phyloP scores from a whole-genome alignment of 2,888 invertebrate genomes.

The Actias luna region DNA sequence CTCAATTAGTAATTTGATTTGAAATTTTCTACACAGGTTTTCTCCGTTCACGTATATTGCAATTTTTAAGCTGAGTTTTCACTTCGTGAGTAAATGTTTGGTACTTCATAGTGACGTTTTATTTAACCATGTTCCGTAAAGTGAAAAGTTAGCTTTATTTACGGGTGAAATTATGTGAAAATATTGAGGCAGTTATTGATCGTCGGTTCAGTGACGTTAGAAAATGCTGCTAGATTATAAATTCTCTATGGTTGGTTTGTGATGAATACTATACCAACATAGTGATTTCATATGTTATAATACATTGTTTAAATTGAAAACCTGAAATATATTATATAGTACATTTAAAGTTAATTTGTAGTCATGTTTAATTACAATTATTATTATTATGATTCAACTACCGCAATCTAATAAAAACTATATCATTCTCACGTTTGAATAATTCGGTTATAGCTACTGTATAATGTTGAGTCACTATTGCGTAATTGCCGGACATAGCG shows the following conservation, averaged over 20 bases:
- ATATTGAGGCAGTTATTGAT: conserved; percentile 17
- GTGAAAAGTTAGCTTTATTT: conserved; percentile 19
- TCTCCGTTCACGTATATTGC: conserved; percentile 38
- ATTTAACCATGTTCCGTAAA: conserved; percentile 15
- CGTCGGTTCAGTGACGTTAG: conserved; percentile 7
- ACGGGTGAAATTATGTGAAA: conserved; percentile 17
- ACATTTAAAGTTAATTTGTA: too few relatives aligned
- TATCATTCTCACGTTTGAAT: background rate
- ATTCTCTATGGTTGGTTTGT: background rate
- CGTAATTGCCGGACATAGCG: conserved; percentile 42
- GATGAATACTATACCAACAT: conserved; percentile 1
- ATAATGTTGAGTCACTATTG: conserved; percentile 26
- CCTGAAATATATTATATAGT: too few relatives aligned
- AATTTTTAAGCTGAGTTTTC: conserved; percentile 26
- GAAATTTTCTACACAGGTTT: conserved; percentile 49
- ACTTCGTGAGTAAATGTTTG: conserved; percentile 22
- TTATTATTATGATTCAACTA: background rate
- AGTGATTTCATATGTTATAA: background rate
- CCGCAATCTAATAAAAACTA: background rate
- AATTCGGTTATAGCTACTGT: background rate
- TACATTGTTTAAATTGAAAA: background rate
- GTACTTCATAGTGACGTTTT: conserved; percentile 19
- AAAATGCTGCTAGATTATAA: conserved; percentile 10
- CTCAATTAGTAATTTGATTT: conserved; percentile 69
- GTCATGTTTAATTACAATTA: too few relatives aligned